Evolutionary conservation across 2,113 vertebrate species (phyloP), one percentile per base, ranked within the genome.

Genomic region (Thamnophis sirtalis): DNA sequence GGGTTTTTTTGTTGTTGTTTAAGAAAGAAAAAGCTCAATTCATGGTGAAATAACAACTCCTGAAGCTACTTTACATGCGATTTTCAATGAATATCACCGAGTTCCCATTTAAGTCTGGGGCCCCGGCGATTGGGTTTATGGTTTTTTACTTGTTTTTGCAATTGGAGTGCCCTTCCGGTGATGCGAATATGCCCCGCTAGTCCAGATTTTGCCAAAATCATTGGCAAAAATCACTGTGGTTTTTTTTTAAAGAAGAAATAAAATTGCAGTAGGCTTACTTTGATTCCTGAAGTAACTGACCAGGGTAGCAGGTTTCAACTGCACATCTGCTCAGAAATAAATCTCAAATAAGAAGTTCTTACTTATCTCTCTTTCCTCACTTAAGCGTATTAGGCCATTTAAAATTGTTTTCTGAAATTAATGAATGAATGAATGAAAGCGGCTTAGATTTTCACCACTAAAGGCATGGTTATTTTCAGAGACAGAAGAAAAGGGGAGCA

Each of bases 381-480:
- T 48, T 58, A 48, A 26, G 19, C 43, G 9, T 22, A 43, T 43
- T 43, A 17, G 15, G 10, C 38, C 19, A 60, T 7, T 53, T 54
- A 17, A 91, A 80, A 49, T 15, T 49, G 28, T 43, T n/a, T 89
- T 60, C 56, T 49, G 11, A 60, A 60, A 54, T 33, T 9, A 89
- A 60, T 53, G 33, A 38, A 43, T 43, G 43, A 43, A 33, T 22
- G 21, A 84, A 24, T 33, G 28, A 89, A 54, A 88, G 94, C 93
- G 85, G 63, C 93, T 89, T 93, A 93, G 93, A 93, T 93, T 93
- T 96, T 96, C 92, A 93, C 95, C 95, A 96, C 56, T 91, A 93
- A 96, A 97, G 94, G 94, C 50, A 91, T 89, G 90, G 24, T 92
- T 95, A 90, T 95, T 97, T 97, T 96, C 94, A 93, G 91, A 56